These are phyloP conservation scores for Ecliptopera silaceata DNA, from an alignment of 2,888 invertebrate species.

Conservation along the genomic window DNA sequence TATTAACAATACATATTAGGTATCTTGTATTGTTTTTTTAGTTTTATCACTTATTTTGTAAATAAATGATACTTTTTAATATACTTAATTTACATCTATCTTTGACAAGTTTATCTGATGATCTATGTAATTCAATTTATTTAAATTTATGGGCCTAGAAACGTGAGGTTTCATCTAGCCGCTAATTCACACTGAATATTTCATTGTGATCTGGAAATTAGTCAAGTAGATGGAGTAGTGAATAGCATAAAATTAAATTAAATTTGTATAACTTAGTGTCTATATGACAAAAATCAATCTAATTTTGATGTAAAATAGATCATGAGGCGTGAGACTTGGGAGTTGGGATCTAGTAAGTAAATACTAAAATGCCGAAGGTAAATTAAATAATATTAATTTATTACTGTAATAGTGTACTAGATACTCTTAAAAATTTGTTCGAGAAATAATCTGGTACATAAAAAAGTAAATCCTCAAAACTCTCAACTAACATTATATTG, in stretches of 20 bases:
- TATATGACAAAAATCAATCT: background rate
- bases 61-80: too few relatives aligned
- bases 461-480: too few relatives aligned
- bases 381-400: too few relatives aligned
- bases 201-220: constrained; percentile 68
- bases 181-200: constrained; percentile 74
- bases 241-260: constrained; percentile 18
- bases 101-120: background rate
- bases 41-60: too few relatives aligned
- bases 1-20: too few relatives aligned
- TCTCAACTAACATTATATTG: too few relatives aligned
- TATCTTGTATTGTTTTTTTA: too few relatives aligned
- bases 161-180: constrained; percentile 40
- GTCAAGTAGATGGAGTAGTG: constrained; percentile 50
- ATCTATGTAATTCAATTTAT: constrained; percentile 25
- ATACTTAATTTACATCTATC: background rate
- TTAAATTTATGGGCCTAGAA: constrained; percentile 60
- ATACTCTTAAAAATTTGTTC: too few relatives aligned
- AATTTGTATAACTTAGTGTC: constrained; percentile 12
- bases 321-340: constrained; percentile 3
- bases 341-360: background rate
- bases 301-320: background rate
- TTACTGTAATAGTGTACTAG: too few relatives aligned
- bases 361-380: background rate
- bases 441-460: too few relatives aligned